Conservation (phyloP, 2,888 invertebrate genomes). For the Metalampra italica region DNA sequence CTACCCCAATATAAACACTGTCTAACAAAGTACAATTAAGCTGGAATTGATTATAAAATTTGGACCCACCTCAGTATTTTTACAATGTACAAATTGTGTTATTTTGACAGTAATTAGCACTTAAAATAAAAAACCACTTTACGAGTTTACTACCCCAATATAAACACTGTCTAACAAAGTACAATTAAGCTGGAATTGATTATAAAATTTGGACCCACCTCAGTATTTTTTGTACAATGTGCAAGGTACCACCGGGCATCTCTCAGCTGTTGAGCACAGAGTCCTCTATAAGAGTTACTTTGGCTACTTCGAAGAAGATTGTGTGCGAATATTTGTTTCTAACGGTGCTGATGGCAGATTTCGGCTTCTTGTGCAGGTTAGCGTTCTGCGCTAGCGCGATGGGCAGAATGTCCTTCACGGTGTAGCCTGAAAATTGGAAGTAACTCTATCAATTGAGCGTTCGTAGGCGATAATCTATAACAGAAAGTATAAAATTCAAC, state of each 20-base stretch:
- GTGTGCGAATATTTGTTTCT: constrained; percentile 96
- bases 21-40: no score
- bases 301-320: constrained; percentile 95
- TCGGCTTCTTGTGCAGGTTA: constrained; percentile 86
- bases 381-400: constrained; percentile 86
- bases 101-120: no score
- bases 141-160: background rate
- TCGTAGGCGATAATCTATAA: no score
- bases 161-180: background rate
- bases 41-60: no score
- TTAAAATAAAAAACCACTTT: no score
- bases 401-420: constrained; percentile 84
- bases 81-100: no score
- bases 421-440: constrained; percentile 80
- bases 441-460: no score
- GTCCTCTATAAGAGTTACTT: constrained; percentile 81
- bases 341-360: constrained; percentile 89
- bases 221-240: constrained; percentile 36
- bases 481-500: no score
- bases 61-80: no score
- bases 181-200: constrained; percentile 24
- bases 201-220: constrained; percentile 58
- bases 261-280: constrained; percentile 55
- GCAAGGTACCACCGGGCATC: constrained; percentile 46
- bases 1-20: background rate